Base-by-base conservation (phyloP, 2,113 vertebrate genomes). In the Cynoglossus semilaevis region DNA sequence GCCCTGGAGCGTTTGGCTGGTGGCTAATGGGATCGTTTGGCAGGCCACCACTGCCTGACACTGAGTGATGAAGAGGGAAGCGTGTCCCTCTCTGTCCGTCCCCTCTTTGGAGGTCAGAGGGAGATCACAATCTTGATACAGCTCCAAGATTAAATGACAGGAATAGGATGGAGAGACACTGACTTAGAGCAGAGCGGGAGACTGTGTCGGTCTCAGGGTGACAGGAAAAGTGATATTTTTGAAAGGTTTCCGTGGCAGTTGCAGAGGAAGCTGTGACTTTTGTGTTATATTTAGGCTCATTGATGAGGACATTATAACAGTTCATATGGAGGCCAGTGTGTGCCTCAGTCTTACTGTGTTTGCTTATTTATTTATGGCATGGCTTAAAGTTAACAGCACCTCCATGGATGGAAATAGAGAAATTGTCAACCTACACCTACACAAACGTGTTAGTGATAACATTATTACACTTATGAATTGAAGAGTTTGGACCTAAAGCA, bases 91-190 rank as follows among this genome's bases (percentile, higher is more conserved):
- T 79, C 67, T 77, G 71, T 74, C 70, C 40, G 71, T 86, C 72
- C 82, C 65, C 66, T 75, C 65, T n/a, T 22, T 77, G 63, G 83
- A 88, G 86, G 86, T 88, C 76, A 85, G 82, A 76, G 77, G 79
- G 75, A 85, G 75, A 77, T 79, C 58, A 7, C 79, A 69, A 66
- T 77, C 83, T 87, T 86, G 87, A 85, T 81, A 65, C 73, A 34
- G 77, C 76, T 89, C 86, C 83, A 86, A 83, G 84, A 89, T 83
- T 81, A 87, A 89, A 87, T 81, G 86, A 85, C 81, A 81, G 46
- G 56, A 71, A 71, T 76, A 63, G 67, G 64, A 75, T 71, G 56
- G 72, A 64, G 68, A 58, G 73, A 63, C 71, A 64, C 48, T 34
- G 41, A 72, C 72, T 80, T 56, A 59, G 58, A 41, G 15, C 16